Evolutionary conservation across 2,113 vertebrate genomes (phyloP), one percentile per base, ranked within the genome.

Genomic region (Heterochromis multidens): DNA sequence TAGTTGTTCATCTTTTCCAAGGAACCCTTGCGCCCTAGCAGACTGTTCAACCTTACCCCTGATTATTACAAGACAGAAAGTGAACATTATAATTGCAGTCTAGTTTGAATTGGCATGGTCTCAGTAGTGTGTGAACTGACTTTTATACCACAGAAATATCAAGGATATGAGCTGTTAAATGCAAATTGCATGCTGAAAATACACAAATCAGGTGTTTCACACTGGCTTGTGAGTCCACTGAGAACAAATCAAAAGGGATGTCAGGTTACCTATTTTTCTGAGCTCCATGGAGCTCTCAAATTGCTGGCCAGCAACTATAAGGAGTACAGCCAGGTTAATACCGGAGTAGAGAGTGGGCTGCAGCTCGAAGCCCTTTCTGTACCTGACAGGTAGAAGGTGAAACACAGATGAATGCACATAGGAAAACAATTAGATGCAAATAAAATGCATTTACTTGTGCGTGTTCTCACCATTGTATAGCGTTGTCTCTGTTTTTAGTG

Each of bases 1-100:
- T 99, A 99, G 93, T 95, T 98, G 90, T 96, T 98, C 97, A 99
- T 98, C 94, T 98, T 98, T 93, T 99, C 98, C 93, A 99, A 94
- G 85, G 97, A 98, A 74, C 98, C 98, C 95, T 99, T 99, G 77
- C 97, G 97, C 84, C 97, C 98, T 92, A 99, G 93, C 67, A 99
- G 95, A 91, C 97, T 98, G 94, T 98, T 99, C 89, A 99, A 88
- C 33, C 96, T 94, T 74, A 99, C 96, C 93, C 98, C 99, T 99
- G 3, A 76, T 77, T 29, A 31, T 62, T 33, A 74, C 21, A 23
- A 23, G 70, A 54, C 27, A 52, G 31, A 54, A 54, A 31, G 46
- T 54, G 46, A 74, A 74, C 6, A n/a, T 0, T 74, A 25, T 74
- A 31, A 54, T n/a, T 54, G 6, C 6, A 29, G 12, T 29, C 46